These are phyloP conservation scores for Arothron firmamentum DNA, from an alignment of 2,113 vertebrate genomes.

Conservation along the genomic window DNA sequence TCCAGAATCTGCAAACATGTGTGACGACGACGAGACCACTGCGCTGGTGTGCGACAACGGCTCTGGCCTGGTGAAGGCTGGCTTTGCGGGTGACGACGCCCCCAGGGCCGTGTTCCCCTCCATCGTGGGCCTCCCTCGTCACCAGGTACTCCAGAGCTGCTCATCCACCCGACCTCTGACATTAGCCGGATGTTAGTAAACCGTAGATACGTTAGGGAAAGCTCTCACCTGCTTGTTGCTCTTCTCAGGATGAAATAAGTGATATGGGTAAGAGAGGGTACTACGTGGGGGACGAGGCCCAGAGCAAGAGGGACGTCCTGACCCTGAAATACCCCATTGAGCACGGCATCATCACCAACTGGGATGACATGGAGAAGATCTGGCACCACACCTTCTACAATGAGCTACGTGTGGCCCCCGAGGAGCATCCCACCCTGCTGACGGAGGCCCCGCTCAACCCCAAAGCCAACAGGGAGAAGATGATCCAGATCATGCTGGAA, in stretches of 20 bases:
- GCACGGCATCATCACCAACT: slow-evolving; percentile 94
- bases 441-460: slow-evolving; percentile 97
- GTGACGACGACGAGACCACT: slow-evolving; percentile 94
- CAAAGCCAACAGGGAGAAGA: slow-evolving; percentile 96
- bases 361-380: slow-evolving; percentile 98
- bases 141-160: slow-evolving; percentile 77
- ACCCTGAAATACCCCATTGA: slow-evolving; percentile 92
- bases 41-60: slow-evolving; percentile 95
- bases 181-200: neutral
- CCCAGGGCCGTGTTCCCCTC: slow-evolving; percentile 94
- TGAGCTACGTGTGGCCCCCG: slow-evolving; percentile 92
- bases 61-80: slow-evolving; percentile 93
- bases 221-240: neutral
- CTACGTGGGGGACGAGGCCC: slow-evolving; percentile 93
- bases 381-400: slow-evolving; percentile 99
- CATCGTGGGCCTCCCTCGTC: slow-evolving; percentile 91
- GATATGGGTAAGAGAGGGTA: slow-evolving; percentile 96
- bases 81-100: slow-evolving; percentile 92
- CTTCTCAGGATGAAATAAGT: slow-evolving; percentile 88
- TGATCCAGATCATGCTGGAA: slow-evolving; percentile 88
- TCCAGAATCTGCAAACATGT: slow-evolving; percentile 81
- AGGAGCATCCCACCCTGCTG: slow-evolving; percentile 94
- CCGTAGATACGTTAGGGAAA: too few species aligned
- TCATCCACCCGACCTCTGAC: neutral
- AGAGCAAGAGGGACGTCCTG: slow-evolving; percentile 93